phyloP scores from a whole-genome alignment of 2,888 invertebrate genomes.

The Nemotelus pantherinus region DNA sequence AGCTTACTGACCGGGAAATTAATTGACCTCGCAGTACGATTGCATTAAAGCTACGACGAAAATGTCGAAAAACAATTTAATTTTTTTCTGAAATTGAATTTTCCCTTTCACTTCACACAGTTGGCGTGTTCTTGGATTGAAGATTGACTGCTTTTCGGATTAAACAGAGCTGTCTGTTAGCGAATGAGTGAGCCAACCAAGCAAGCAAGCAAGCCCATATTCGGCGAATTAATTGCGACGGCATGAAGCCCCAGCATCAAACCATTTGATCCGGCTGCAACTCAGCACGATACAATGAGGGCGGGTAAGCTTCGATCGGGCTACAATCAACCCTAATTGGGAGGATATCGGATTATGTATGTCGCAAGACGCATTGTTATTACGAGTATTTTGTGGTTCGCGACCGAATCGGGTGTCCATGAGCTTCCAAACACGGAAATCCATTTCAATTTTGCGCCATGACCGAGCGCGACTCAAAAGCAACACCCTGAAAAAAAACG shows the following conservation, averaged over 20 bases:
- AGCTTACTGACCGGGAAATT: background rate
- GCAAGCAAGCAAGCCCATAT: background rate
- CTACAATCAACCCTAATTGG: constrained; percentile 5
- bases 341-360: background rate
- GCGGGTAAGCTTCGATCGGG: background rate
- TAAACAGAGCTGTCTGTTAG: background rate
- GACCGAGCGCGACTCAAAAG: background rate
- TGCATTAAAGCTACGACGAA: background rate
- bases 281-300: too few relatives aligned
- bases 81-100: constrained; percentile 26
- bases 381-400: background rate
- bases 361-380: constrained; percentile 9
- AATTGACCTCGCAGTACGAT: constrained; percentile 5
- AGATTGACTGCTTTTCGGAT: background rate
- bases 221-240: background rate
- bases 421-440: constrained; percentile 6
- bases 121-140: constrained; percentile 17
- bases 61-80: background rate
- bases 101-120: constrained; percentile 41
- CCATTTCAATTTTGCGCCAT: background rate
- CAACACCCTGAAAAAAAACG: background rate
- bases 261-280: too few relatives aligned
- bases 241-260: background rate
- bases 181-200: too few relatives aligned
- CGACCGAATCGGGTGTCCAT: background rate